Base-by-base conservation (phyloP, 2,888 invertebrate species). In the Isoperla grammatica region DNA sequence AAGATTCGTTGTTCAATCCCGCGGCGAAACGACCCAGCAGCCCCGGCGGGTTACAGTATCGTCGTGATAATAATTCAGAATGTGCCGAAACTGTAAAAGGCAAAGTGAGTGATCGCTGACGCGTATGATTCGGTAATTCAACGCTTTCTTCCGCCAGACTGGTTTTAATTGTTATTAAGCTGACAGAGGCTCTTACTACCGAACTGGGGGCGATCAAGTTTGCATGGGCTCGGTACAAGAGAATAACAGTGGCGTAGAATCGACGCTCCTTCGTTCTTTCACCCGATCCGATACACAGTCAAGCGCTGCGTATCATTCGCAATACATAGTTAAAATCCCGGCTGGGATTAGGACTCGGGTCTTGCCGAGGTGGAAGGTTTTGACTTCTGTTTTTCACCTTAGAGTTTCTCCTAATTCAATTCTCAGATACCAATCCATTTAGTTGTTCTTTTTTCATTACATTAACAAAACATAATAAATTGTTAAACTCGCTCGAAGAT, bases 141-240 rank as follows among this genome's bases (percentile, higher is more conserved):
- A 22, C 56, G 56, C 49, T 60, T 49, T 46, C 56, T 60, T 60
- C 60, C 60, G 56, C 55, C 40, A 56, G 56, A 60, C 60, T 50
- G 60, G 43, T 6, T 60, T 60, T 60, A 60, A 60, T 60, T 60
- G 60, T 60, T 60, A 60, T 60, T 60, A 56, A 56, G 56, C 60
- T 55, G 56, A 60, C 60, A 60, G 60, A 55, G 59, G 45, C 49
- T 60, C 49, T 60, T 48, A 48, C 13, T 17, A 35, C 45, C 20
- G 55, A 15, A 13, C n/a, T 23, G 56, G 49, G 19, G 50, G 29
- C 50, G 60, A 60, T 60, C 60, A 60, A 56, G 56, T 60, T 56
- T 60, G 60, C 60, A 56, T 50, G 56, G 22, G 49, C 40, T 56
- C 39, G n/a, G 35, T 29, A 50, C 23, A 53, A 35, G 53, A 35